Evolutionary conservation across 2,797 vertebrate species (phyloP).

Genomic region (Sebastes vulpes): DNA sequence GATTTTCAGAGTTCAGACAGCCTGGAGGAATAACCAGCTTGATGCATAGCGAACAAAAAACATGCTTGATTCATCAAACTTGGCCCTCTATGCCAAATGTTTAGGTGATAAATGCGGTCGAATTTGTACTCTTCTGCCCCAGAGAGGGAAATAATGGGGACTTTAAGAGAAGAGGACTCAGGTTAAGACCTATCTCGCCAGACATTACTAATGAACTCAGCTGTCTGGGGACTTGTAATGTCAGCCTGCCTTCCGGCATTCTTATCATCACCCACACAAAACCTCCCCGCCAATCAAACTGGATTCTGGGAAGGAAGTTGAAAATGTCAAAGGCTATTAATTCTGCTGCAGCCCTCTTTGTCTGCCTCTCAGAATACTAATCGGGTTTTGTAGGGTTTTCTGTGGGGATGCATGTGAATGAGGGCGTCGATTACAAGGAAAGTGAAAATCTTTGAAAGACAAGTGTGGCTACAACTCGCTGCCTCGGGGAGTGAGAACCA

Average conservation of each 20-base stretch:
- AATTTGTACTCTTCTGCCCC: slow-evolving; percentile 55
- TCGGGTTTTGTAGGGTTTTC: slow-evolving; percentile 51
- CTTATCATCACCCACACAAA: slow-evolving; percentile 80
- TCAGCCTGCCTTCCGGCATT: slow-evolving; percentile 72
- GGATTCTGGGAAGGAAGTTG: slow-evolving; percentile 76
- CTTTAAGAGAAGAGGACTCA: slow-evolving; percentile 51
- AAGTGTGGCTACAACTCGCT: slow-evolving; percentile 42
- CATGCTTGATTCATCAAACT: slow-evolving; percentile 29
- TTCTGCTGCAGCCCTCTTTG: slow-evolving; percentile 69
- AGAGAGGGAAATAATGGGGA: slow-evolving; percentile 13
- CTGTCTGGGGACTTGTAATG: slow-evolving; percentile 69
- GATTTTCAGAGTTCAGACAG: slow-evolving; percentile 9
- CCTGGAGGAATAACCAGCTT: slow-evolving; percentile 32
- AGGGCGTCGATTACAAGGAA: slow-evolving; percentile 61
- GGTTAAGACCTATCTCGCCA: slow-evolving; percentile 63
- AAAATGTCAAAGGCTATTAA: slow-evolving; percentile 81
- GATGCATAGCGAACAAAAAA: neutral
- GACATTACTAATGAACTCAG: slow-evolving; percentile 75
- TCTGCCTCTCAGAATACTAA: slow-evolving; percentile 74
- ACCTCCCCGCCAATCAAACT: slow-evolving; percentile 70
- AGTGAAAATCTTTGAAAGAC: slow-evolving; percentile 75
- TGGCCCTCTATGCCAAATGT: slow-evolving; percentile 31
- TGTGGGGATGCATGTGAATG: slow-evolving; percentile 45
- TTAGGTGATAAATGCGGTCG: slow-evolving; percentile 66
- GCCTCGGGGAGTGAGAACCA: slow-evolving; percentile 71